Evolutionary conservation across 2,888 invertebrate species (phyloP).

Genomic region (Hypena proboscidalis): DNA sequence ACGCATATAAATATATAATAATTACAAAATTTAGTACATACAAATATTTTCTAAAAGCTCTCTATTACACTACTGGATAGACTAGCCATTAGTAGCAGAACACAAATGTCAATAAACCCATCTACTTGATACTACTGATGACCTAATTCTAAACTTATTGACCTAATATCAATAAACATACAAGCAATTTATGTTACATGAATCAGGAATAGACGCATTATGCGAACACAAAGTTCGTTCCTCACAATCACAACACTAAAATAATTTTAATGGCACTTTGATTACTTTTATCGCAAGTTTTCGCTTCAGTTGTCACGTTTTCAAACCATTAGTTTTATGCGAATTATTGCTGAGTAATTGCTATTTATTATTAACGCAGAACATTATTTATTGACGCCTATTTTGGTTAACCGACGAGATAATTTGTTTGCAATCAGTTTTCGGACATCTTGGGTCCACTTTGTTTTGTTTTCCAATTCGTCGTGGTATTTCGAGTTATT

Average conservation of each 20-base stretch:
- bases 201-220: conserved; percentile 13
- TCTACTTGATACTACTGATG: neutral
- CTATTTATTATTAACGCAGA: conserved; percentile 69
- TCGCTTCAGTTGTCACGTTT: conserved; percentile 80
- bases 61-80: too few relatives aligned
- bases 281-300: conserved; percentile 83
- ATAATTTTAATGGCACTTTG: conserved; percentile 83
- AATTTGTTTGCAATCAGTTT: conserved; percentile 45
- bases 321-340: conserved; percentile 83
- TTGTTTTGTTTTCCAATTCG: conserved; percentile 21
- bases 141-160: conserved; percentile 17
- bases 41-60: too few relatives aligned
- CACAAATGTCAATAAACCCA: neutral
- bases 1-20: too few relatives aligned
- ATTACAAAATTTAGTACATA: too few relatives aligned
- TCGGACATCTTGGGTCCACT: conserved; percentile 32
- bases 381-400: conserved; percentile 52
- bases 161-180: conserved; percentile 32
- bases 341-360: conserved; percentile 78
- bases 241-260: conserved; percentile 67
- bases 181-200: conserved; percentile 26
- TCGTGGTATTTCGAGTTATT: neutral
- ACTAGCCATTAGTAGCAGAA: too few relatives aligned
- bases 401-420: conserved; percentile 42
- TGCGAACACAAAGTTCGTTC: conserved; percentile 49